Evolutionary conservation across 1,140 invertebrate species (phyloP).

Genomic region (Mercenaria mercenaria): DNA sequence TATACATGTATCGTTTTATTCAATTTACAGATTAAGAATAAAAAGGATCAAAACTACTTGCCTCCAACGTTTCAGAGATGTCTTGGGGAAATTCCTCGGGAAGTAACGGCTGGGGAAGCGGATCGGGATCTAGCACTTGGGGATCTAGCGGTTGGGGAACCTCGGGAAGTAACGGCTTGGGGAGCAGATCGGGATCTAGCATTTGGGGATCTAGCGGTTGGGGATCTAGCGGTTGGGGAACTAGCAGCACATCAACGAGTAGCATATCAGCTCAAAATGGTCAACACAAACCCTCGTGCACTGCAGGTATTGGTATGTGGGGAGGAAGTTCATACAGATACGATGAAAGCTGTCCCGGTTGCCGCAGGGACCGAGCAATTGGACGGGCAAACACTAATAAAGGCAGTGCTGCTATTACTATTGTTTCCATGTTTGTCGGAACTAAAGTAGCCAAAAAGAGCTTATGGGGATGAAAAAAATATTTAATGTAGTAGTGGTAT

Average conservation of each 20-base stretch:
- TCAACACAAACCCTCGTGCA: conserved; percentile 12
- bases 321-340: neutral
- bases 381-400: neutral
- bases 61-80: too few species aligned
- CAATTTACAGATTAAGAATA: too few species aligned
- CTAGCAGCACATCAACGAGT: neutral
- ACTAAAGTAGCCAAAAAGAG: conserved; percentile 13
- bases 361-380: neutral
- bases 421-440: neutral
- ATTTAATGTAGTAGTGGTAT: too few species aligned
- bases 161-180: too few species aligned
- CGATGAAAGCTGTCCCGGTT: conserved; percentile 38
- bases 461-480: conserved; percentile 10
- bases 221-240: neutral
- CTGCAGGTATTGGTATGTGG: neutral
- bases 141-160: too few species aligned
- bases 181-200: too few species aligned
- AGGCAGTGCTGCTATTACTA: neutral
- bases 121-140: too few species aligned
- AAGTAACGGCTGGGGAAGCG: too few species aligned
- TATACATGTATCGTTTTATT: too few species aligned
- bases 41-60: too few species aligned
- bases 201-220: neutral
- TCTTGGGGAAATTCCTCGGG: too few species aligned
- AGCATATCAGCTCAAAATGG: neutral